Base-by-base conservation (phyloP, 2,797 vertebrate genomes). In the Chaunax sp. region DNA sequence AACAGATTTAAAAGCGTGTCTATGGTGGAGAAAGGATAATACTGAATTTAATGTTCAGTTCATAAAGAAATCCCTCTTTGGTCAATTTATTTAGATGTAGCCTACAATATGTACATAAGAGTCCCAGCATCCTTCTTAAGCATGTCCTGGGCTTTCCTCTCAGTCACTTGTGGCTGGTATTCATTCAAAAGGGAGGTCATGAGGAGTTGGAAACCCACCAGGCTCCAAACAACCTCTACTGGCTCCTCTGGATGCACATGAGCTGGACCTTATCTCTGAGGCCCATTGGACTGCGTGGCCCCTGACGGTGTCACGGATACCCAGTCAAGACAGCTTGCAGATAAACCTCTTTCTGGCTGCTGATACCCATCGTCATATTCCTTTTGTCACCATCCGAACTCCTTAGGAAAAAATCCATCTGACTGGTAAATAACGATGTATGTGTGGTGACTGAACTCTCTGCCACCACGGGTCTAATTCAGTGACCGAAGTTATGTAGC, bases 201-300 rank as follows among this genome's bases (percentile, higher is more conserved):
- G 57, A 75, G 25, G 44, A 59, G 40, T 25, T 64, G 53, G 64
- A 23, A 72, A 60, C 55, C 45, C 45, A 38, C 20, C 62, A 73
- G 72, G 58, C 69, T 68, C 71, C 64, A 75, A 73, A 35, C 8
- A 30, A 30, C 73, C 70, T 78, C 68, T 73, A 49, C 72, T 72
- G 67, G 77, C 69, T 60, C 28, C n/a, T 64, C 60, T 55, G 57
- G 69, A n/a, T 64, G 69, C 51, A 67, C 18, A 57, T 61, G 46
- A 80, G 75, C 44, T 16, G 37, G 7, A 51, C 63, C 52, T 76
- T 64, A 79, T 74, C 68, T 72, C 40, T 0, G n/a, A 28, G 28
- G 46, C 50, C 26, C 65, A 63, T 22, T 58, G 58, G n/a, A n/a
- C n/a, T n/a, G n/a, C n/a, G n/a, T n/a, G n/a, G n/a, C n/a, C n/a